Evolutionary conservation across 1,140 invertebrate genomes (phyloP), one percentile per base, ranked within the genome.

Genomic region (Tetramorium parvispinum): DNA sequence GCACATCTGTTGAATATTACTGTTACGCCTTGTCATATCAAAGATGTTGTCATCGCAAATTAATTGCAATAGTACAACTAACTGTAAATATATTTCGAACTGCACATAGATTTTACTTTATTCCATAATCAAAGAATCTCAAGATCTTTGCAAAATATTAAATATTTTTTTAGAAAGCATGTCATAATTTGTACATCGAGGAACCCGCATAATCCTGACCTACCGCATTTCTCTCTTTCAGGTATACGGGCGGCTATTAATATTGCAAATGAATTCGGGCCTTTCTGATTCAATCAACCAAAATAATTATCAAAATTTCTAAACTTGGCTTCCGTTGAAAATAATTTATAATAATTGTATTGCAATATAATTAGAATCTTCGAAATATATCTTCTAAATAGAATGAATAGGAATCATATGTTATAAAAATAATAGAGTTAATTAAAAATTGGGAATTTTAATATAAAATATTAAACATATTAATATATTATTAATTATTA

Each of bases 171-270:
- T 40, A 53, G 46, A 32, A 46, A 83, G 49, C 10, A 51, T 21
- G 40, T 55, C 51, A 61, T 87, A 82, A 82, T 88, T 86, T 88
- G 21, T 61, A 77, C 16, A 83, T 70, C 51, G n/a, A 61, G 53
- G 55, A 79, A 85, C 86, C 40, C 63, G 86, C 63, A 71, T 88
- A 61, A 55, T 77, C 77, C 71, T 85, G 87, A 88, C 87, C 87
- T 88, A 85, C 63, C 87, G 55, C 43, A 87, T 87, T 63, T 83
- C 87, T 40, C 86, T 88, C 78, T 77, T 85, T 66, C 18, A 32
- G 32, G 32, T 32, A 32, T 63, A 87, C 53, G 61, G 70, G 37
- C 61, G 83, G 75, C 78, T 78, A 53, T 88, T 87, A 88, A 87
- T 79, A 76, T 61, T 77, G 85, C 61, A 61, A 71, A 87, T 53